Evolutionary conservation across 2,113 vertebrate genomes (phyloP), one percentile per base, ranked within the genome.

Genomic region (Pagrus major): DNA sequence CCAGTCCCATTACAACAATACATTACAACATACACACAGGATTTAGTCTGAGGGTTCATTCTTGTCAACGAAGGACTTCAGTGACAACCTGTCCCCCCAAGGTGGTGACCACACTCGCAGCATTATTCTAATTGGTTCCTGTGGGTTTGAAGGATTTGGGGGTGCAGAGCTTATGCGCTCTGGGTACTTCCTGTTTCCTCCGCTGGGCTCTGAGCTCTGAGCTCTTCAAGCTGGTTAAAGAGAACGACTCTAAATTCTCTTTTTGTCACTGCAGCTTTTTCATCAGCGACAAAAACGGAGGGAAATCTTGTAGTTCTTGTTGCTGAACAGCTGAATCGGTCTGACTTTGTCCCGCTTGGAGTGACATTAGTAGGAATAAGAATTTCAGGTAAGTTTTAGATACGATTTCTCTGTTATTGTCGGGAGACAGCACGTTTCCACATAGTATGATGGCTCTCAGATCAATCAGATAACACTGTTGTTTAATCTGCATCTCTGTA

Each of bases 81-180:
- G 55, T 9, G 51, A 49, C 39, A 5, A 33, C 33, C 16, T 9
- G 52, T 52, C 33, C 37, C n/a, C n/a, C 63, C 27, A 16, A 37
- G 33, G 72, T 44, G 39, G 9, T 44, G 25, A 46, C 54, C n/a
- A 27, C 29, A 47, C 23, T 21, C n/a, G 56, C 14, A 39, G 41
- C 3, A 20, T 56, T 47, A 58, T n/a, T 5, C 51, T 33, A 71
- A 72, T 55, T 71, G 68, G 59, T 37, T 69, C 39, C 47, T 15
- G 1, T 31, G 18, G 52, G 39, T 69, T 39, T 2, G 21, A n/a
- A 61, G 2, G 35, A 39, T 31, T 25, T 14, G 3, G 21, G n/a
- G n/a, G n/a, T 20, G 47, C 2, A 10, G 11, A 14, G 42, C 23
- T 42, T 1, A 16, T 20, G 18, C 10, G 3, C 20, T 39, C 20